Conservation (phyloP, 2,888 invertebrate species). For the Sylvicola cinctus region DNA sequence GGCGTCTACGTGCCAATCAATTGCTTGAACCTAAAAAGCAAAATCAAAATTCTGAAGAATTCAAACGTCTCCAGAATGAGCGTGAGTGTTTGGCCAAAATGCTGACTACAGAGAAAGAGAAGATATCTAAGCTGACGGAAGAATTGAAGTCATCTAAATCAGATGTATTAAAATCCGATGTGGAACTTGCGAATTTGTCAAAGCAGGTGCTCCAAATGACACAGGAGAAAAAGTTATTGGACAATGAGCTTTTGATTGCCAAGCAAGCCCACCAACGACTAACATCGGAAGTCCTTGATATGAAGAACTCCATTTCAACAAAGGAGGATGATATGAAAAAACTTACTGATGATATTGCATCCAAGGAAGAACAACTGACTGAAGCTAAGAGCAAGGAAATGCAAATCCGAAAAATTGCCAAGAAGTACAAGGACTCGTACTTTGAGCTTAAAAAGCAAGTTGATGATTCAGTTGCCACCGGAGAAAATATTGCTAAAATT, state of each 20-base stretch:
- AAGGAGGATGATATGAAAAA: conserved; percentile 39
- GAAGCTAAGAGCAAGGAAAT: conserved; percentile 49
- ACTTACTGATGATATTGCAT: conserved; percentile 39
- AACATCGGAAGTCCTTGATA: conserved; percentile 39
- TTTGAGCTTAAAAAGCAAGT: conserved; percentile 53
- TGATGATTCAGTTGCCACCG: conserved; percentile 33
- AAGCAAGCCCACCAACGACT: conserved; percentile 35
- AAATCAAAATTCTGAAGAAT: conserved; percentile 81
- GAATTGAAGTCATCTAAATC: conserved; percentile 38
- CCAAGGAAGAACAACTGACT: conserved; percentile 42
- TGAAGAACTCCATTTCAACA: conserved; percentile 34
- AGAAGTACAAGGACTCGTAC: conserved; percentile 75
- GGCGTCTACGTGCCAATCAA: conserved; percentile 68
- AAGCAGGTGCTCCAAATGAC: conserved; percentile 34
- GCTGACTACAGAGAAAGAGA: conserved; percentile 54
- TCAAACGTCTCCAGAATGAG: conserved; percentile 65
- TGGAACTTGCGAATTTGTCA: conserved; percentile 38
- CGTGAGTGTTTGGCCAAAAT: conserved; percentile 61
- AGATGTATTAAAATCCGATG: conserved; percentile 46
- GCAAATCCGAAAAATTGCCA: conserved; percentile 71
- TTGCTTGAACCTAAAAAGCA: conserved; percentile 75
- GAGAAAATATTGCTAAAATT: conserved; percentile 10
- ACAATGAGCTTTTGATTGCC: conserved; percentile 37
- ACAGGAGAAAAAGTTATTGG: conserved; percentile 43
- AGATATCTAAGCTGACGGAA: conserved; percentile 41